Evolutionary conservation across 2,888 invertebrate species (phyloP).

Genomic region (Tanypteryx hageni): DNA sequence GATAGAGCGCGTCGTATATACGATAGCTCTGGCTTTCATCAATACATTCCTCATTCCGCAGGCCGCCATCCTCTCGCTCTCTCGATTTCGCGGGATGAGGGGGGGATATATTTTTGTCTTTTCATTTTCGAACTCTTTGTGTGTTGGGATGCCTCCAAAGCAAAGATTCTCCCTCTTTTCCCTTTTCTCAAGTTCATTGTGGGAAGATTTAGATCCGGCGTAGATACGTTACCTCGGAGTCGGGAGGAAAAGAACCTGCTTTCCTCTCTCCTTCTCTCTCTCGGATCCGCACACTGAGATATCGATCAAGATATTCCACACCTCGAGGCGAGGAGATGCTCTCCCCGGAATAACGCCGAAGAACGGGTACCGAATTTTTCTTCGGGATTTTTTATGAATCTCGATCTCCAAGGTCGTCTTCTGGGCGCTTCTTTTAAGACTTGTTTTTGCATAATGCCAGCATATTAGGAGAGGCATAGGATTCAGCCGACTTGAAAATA

Average conservation of each 20-base stretch:
- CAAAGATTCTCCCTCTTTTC: background rate
- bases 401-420: too few relatives aligned
- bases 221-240: background rate
- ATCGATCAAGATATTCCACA: background rate
- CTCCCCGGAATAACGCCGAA: too few relatives aligned
- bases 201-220: background rate
- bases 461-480: too few relatives aligned
- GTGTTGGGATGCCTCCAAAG: conserved; percentile 20
- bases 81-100: background rate
- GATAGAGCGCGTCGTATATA: background rate
- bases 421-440: too few relatives aligned
- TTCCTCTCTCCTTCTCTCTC: background rate
- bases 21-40: conserved; percentile 21
- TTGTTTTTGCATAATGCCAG: too few relatives aligned
- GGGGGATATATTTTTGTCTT: background rate
- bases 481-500: too few relatives aligned
- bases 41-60: background rate
- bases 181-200: background rate
- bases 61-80: background rate
- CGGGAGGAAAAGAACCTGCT: background rate
- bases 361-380: too few relatives aligned
- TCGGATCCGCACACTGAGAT: background rate
- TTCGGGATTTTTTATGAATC: too few relatives aligned
- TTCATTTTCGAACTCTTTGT: background rate
- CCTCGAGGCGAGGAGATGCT: background rate